Base-by-base conservation (phyloP, 2,113 vertebrate genomes). In the Dasypus novemcinctus region DNA sequence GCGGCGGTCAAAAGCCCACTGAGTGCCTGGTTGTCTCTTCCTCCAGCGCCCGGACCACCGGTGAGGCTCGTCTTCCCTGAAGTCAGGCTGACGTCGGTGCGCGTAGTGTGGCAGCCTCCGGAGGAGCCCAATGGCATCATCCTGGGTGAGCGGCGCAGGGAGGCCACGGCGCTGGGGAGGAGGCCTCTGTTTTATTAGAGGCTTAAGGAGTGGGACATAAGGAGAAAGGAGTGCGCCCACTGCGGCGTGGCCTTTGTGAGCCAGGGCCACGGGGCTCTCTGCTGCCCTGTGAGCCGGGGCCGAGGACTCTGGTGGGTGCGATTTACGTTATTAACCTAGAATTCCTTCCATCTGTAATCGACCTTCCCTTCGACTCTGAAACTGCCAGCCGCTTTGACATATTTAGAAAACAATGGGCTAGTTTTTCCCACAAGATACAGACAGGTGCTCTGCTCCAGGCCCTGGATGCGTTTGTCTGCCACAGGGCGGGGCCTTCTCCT, bases 21-120 rank as follows among this genome's bases (percentile, higher is more conserved):
- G 27, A 1, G 3, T 87, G 78, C 57, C 49, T 0, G 0, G 36
- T 31, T 75, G 57, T 72, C 4, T 78, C 31, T 52, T 5, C 54
- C 85, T 89, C 14, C 95, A 99, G 99, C 99, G 87, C 99, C 99
- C 0, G 99, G 99, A 10, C 99, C 99, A 0, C 99, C 99, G 0
- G 98, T 99, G 97, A 98, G 99, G 96, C 97, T 99, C 98, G 98
- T 99, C 97, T 99, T 99, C 98, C 99, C 99, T 0, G 99, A 99
- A 96, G 99, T 99, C 96, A 98, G 99, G 87, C 97, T 99, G 84
- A 99, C 98, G 0, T 99, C 99, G 0, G 98, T 99, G 12, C 98
- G 99, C 80, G 99, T 99, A 66, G 98, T 99, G 25, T 99, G 99
- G 99, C 99, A 99, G 97, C 99, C 99, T 0, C 99, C 99, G 0